Evolutionary conservation across 2,888 invertebrate species (phyloP).

Genomic region (Odontocolon sp.): DNA sequence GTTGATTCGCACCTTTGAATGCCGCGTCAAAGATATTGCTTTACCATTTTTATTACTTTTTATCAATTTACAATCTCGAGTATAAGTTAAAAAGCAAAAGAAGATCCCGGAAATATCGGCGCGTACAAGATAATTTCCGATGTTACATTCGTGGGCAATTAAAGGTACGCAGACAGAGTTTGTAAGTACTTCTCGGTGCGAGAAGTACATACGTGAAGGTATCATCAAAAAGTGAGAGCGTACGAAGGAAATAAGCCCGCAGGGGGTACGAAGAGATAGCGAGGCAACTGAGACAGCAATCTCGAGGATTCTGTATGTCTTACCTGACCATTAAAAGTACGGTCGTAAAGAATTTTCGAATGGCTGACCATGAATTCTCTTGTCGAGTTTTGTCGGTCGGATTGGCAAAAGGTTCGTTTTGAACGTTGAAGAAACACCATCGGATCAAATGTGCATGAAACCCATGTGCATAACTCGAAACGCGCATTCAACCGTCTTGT

Average conservation of each 20-base stretch:
- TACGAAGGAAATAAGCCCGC: conserved; percentile 34
- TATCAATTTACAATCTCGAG: no score
- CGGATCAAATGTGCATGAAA: conserved; percentile 15
- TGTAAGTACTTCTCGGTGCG: conserved; percentile 11
- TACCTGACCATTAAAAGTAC: conserved; percentile 38
- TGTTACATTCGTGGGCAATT: not conserved
- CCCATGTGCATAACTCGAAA: not conserved
- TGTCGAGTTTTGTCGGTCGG: not conserved
- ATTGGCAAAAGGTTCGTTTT: conserved; percentile 5
- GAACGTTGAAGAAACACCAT: conserved; percentile 30
- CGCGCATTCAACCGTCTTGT: conserved; percentile 7
- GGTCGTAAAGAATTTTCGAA: conserved; percentile 55
- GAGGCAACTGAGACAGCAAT: not conserved
- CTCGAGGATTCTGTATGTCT: conserved; percentile 14
- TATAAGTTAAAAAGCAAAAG: no score
- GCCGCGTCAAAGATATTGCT: no score
- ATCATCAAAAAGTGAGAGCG: conserved; percentile 56
- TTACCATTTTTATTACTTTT: no score
- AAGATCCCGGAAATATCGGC: not conserved
- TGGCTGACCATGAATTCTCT: conserved; percentile 57
- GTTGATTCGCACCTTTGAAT: no score
- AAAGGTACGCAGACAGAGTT: not conserved
- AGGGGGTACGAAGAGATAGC: conserved; percentile 39
- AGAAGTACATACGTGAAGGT: conserved; percentile 24
- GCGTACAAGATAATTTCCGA: not conserved